Base-by-base conservation (phyloP, 2,888 invertebrate species). In the Drosophila dives region DNA sequence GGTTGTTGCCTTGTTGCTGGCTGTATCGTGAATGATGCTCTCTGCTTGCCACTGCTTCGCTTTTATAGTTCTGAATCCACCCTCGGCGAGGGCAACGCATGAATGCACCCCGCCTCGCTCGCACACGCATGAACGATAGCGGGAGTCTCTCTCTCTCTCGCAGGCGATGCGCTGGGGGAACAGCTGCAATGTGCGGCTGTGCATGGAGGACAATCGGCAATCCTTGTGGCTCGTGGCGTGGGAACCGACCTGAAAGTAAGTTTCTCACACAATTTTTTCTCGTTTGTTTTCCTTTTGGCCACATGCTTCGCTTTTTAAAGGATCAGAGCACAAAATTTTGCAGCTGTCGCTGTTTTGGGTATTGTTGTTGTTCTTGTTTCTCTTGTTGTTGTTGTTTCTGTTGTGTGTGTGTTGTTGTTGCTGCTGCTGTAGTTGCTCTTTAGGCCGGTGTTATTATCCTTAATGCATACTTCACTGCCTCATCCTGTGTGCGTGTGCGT, bases 191-290 rank as follows among this genome's bases (percentile, higher is more conserved):
- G 65, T 80, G 73, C 64, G 72, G 72, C 77, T 72, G 77, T 42
- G 72, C 66, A 75, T 79, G 78, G 81, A 80, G 83, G 88, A 83
- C 85, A 81, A 78, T 82, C 88, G 81, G 75, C 89, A 85, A 89
- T 90, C 91, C 91, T 90, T 92, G 92, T 92, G 92, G 93, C 92
- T 92, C 92, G 92, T 92, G 92, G 92, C 92, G 93, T 92, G 92
- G 92, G 92, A 92, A 92, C 92, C 90, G 89, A 88, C 83, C 83
- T 85, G 86, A 91, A 92, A 92, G 90, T 91, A 84, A 92, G 91
- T 92, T 92, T 92, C 92, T 91, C 92, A 92, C 92, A 92, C 90
- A 90, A 87, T 87, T 91, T 90, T 91, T 90, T 87, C 82, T 85
- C 84, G 81, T 90, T 91, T 85, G 81, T 80, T 89, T 85, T 86